These are phyloP conservation scores for Prietella phreatophila DNA, from an alignment of 2,113 vertebrate genomes.

Conservation along the genomic window DNA sequence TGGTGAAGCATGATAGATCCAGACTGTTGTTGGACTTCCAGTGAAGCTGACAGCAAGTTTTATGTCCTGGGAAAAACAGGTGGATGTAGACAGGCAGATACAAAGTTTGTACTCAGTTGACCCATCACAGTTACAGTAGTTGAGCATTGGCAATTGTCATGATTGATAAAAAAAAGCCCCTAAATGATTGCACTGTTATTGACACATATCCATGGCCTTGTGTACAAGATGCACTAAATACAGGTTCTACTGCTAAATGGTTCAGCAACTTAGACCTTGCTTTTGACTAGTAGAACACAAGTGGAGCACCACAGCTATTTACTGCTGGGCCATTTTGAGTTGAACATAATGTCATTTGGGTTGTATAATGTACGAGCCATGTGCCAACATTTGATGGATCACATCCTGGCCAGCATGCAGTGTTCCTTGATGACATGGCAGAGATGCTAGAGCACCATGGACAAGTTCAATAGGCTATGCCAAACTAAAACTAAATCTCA, in stretches of 20 bases:
- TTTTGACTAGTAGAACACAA: neutral
- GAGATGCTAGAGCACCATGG: too few species aligned
- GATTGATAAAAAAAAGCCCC: neutral
- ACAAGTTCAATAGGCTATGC: too few species aligned
- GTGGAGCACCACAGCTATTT: neutral
- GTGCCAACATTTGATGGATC: too few species aligned
- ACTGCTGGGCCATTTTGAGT: neutral
- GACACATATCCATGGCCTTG: neutral
- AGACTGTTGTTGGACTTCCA: neutral
- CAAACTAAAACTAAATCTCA: too few species aligned
- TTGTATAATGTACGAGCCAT: too few species aligned
- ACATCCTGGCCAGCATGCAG: too few species aligned
- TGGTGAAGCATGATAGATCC: neutral
- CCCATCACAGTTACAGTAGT: neutral
- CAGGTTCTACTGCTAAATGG: neutral
- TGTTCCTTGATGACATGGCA: too few species aligned
- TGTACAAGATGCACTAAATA: neutral
- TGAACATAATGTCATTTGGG: neutral
- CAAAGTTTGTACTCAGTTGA: neutral
- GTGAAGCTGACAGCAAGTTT: neutral
- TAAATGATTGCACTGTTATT: neutral
- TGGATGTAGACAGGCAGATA: neutral
- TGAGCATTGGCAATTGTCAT: neutral
- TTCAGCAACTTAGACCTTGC: neutral
- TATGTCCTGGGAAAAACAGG: neutral